These are phyloP conservation scores for Cheiracanthium punctorium DNA, from an alignment of 2,888 invertebrate genomes.

Conservation along the genomic window DNA sequence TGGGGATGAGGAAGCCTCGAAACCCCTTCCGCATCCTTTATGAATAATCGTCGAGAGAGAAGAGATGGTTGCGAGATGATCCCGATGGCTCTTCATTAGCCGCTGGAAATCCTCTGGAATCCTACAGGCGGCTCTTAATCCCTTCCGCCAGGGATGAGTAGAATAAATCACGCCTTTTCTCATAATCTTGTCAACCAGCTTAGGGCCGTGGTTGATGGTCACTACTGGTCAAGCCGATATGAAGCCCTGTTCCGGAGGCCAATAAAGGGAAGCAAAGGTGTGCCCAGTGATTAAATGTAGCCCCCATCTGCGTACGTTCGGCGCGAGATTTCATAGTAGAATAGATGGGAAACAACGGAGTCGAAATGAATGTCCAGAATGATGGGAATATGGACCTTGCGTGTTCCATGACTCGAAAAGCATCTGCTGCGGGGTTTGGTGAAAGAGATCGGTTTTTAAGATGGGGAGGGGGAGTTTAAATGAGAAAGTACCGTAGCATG, in stretches of 20 bases:
- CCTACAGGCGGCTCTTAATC: conserved; percentile 37
- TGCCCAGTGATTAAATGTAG: conserved; percentile 45
- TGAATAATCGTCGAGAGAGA: conserved; percentile 12
- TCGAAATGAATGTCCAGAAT: background rate
- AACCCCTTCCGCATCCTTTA: background rate
- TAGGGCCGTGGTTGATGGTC: conserved; percentile 21
- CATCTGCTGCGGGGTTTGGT: too few species aligned
- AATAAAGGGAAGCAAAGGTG: conserved; percentile 39
- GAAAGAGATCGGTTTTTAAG: too few species aligned
- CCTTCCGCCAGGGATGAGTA: conserved; percentile 61
- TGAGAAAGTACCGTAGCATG: too few species aligned
- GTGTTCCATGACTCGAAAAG: too few species aligned
- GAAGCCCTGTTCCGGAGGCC: conserved; percentile 20
- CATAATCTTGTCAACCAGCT: conserved; percentile 68
- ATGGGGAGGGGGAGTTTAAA: too few species aligned
- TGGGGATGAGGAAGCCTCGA: too few species aligned
- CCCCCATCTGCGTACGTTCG: background rate
- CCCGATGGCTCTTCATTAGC: conserved; percentile 59
- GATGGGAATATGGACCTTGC: too few species aligned
- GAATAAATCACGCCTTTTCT: conserved; percentile 68
- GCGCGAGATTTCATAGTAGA: background rate
- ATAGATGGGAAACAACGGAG: background rate
- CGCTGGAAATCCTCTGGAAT: conserved; percentile 36
- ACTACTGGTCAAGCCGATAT: conserved; percentile 37
- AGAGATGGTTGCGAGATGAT: conserved; percentile 23